phyloP scores from a whole-genome alignment of 1,140 invertebrate genomes.

The Heliconius melpomene region DNA sequence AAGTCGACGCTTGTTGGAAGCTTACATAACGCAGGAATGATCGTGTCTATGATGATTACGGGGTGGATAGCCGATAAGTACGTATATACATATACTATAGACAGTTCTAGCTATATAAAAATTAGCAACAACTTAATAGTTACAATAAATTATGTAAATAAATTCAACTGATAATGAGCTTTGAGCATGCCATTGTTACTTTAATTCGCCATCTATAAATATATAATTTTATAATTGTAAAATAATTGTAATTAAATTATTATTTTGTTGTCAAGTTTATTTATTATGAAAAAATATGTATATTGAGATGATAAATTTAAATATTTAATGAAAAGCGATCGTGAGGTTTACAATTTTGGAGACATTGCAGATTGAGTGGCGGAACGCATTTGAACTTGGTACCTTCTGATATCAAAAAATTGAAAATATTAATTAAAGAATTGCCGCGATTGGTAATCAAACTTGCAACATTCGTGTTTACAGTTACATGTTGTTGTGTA shows the following conservation, averaged over 20 bases:
- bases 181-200: neutral
- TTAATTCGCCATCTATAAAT: neutral
- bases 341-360: no score
- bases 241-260: neutral
- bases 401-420: no score
- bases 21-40: slow-evolving; percentile 68
- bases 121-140: neutral
- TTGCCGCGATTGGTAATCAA: no score
- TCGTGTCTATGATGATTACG: slow-evolving; percentile 62
- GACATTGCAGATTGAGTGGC: no score
- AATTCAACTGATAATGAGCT: neutral
- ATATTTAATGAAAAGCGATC: no score
- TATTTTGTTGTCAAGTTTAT: neutral
- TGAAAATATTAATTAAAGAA: no score
- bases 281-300: neutral
- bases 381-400: no score
- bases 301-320: no score
- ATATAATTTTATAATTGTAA: neutral
- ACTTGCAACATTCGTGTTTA: no score
- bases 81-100: slow-evolving; percentile 24
- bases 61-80: slow-evolving; percentile 69
- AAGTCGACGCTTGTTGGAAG: slow-evolving; percentile 61
- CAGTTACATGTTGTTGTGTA: no score
- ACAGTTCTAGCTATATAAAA: neutral
- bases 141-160: neutral